Base-by-base conservation (phyloP, 64 coral and sea anemone genomes). In the Cladopsammia gracilis region DNA sequence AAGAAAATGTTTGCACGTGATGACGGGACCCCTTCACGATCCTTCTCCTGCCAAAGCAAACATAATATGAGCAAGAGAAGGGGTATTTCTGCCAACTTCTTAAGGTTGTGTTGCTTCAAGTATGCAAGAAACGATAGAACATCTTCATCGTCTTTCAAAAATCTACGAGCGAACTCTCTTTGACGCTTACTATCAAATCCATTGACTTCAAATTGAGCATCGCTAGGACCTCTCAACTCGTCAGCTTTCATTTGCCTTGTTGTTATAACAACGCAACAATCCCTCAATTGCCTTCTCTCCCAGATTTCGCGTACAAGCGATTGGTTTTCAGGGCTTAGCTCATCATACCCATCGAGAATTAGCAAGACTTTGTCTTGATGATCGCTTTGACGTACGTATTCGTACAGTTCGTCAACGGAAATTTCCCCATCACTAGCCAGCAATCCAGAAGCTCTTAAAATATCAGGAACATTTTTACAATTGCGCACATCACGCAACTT, bases 11-110 rank as follows among this genome's bases (percentile, higher is more conserved):
- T 16, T 56, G 81, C 83, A 11, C 34, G 71, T 44, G 7, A 75
- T 74, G 23, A 71, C 59, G 67, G 49, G 20, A 83, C 48, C 5
- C 25, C 48, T 73, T 73, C 53, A 5, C 57, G 2, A 6, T 6
- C 53, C 15, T 44, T 91, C 66, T 91, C 89, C 42, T 83, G 82
- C 62, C 64, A 91, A 0, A 74, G 54, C 16, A 91, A 73, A 20
- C 89, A 91, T 64, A 91, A 71, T 4, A 91, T 70, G 1, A 91
- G 65, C 8, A 91, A n/a, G 4, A 91, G 58, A 18, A 91, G 75
- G 45, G 89, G 89, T 70, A 91, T 91, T 61, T 91, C 22, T 0
- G 89, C 77, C 26, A 91, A 51, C 4, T 76, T 50, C 2, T 15
- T 25, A 22, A 81, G 69, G 3, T 82, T 6, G 3, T 83, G 56